Evolutionary conservation across 2,113 vertebrate species (phyloP).

Genomic region (Chloropsis hardwickii): DNA sequence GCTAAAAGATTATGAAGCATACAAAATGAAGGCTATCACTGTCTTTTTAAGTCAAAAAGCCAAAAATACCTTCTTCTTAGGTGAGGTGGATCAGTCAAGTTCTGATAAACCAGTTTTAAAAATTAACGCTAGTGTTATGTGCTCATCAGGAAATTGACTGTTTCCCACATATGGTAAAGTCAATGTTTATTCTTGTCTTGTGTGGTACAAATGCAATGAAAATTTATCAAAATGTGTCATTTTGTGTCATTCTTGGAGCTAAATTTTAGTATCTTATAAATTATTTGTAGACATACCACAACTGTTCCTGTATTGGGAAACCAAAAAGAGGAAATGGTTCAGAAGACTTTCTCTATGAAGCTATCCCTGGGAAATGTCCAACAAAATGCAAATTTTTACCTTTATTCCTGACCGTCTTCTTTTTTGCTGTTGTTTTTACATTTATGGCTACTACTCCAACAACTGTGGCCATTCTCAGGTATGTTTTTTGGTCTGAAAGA

Average conservation of each 20-base stretch:
- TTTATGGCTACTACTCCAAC: slow-evolving; percentile 66
- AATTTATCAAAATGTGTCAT: background rate
- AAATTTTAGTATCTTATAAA: background rate
- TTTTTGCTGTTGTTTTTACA: slow-evolving; percentile 69
- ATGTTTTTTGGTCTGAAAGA: background rate
- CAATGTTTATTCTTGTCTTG: background rate
- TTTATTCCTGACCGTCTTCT: slow-evolving; percentile 69
- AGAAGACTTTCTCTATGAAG: slow-evolving; percentile 34
- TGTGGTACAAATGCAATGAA: background rate
- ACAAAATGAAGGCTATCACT: background rate
- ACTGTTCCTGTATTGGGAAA: slow-evolving; percentile 75
- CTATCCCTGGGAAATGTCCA: slow-evolving; percentile 65
- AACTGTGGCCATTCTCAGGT: slow-evolving; percentile 71
- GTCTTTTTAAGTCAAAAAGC: background rate
- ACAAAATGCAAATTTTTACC: slow-evolving; percentile 63
- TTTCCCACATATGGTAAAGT: background rate
- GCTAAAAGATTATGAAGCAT: background rate
- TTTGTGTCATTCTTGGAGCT: background rate
- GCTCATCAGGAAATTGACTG: background rate
- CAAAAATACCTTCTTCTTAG: background rate
- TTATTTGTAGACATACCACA: slow-evolving; percentile 60
- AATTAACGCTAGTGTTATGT: background rate
- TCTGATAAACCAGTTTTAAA: background rate
- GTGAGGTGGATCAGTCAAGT: background rate
- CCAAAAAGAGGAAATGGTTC: background rate